phyloP scores from a whole-genome alignment of 1,140 invertebrate species.

The Harpegnathos saltator region DNA sequence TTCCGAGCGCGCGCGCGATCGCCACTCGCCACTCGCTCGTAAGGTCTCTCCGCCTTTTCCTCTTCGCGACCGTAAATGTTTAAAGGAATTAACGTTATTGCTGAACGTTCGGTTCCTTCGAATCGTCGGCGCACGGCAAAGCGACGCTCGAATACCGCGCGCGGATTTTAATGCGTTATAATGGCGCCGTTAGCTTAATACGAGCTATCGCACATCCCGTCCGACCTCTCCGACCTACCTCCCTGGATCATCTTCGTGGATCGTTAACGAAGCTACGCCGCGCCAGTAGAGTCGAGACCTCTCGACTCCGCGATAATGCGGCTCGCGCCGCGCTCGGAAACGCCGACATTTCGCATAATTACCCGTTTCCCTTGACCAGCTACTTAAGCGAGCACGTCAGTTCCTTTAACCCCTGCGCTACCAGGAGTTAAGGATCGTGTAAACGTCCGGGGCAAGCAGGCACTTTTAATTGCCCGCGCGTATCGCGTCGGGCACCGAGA shows the following conservation, averaged over 20 bases:
- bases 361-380: conserved; percentile 75
- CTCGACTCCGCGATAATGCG: conserved; percentile 56
- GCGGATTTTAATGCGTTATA: conserved; percentile 61
- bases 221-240: conserved; percentile 21
- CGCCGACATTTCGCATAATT: conserved; percentile 73
- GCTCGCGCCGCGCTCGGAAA: conserved; percentile 50
- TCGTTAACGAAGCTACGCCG: conserved; percentile 66
- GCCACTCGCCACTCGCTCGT: too few relatives aligned
- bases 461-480: conserved; percentile 74
- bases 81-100: conserved; percentile 7
- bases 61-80: neutral
- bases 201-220: conserved; percentile 61
- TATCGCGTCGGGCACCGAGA: conserved; percentile 64
- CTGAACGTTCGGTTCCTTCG: conserved; percentile 24
- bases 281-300: conserved; percentile 45
- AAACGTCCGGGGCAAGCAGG: conserved; percentile 71
- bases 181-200: conserved; percentile 68
- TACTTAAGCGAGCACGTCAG: conserved; percentile 73
- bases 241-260: conserved; percentile 21
- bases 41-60: neutral
- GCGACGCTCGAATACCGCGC: conserved; percentile 44
- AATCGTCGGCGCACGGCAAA: conserved; percentile 5
- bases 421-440: conserved; percentile 76
- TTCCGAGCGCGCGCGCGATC: too few relatives aligned
- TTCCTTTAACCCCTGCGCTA: conserved; percentile 72